phyloP scores from a whole-genome alignment of 2,113 vertebrate species.

The Eclectus roratus region DNA sequence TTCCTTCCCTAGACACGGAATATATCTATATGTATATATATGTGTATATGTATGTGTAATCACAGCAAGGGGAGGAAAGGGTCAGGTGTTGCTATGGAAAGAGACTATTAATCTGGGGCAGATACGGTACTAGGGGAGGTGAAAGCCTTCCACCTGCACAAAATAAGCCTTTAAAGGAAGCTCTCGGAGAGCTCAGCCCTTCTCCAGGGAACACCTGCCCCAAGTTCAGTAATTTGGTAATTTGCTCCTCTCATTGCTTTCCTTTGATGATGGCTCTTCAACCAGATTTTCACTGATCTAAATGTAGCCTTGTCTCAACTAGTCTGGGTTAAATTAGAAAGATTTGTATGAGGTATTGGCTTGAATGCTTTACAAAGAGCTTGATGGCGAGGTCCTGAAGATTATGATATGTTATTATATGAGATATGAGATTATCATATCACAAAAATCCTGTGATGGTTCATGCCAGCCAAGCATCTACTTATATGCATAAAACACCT shows the following conservation, averaged over 20 bases:
- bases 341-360: neutral
- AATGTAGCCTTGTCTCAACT: neutral
- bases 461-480: neutral
- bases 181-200: neutral
- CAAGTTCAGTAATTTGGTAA: neutral
- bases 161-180: neutral
- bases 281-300: neutral
- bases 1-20: neutral
- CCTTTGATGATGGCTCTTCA: neutral
- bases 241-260: neutral
- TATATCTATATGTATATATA: neutral
- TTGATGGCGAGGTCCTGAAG: neutral
- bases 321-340: neutral
- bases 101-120: slow-evolving; percentile 10
- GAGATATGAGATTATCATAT: too few species aligned
- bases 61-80: slow-evolving; percentile 6
- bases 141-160: neutral
- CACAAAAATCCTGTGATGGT: neutral
- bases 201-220: neutral
- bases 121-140: neutral
- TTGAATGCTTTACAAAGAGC: neutral
- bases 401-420: neutral
- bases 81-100: slow-evolving; percentile 57
- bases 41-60: slow-evolving; percentile 38
- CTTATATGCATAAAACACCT: neutral